These are phyloP conservation scores for Anhinga rufa DNA, from an alignment of 2,113 vertebrate genomes.

Conservation along the genomic window DNA sequence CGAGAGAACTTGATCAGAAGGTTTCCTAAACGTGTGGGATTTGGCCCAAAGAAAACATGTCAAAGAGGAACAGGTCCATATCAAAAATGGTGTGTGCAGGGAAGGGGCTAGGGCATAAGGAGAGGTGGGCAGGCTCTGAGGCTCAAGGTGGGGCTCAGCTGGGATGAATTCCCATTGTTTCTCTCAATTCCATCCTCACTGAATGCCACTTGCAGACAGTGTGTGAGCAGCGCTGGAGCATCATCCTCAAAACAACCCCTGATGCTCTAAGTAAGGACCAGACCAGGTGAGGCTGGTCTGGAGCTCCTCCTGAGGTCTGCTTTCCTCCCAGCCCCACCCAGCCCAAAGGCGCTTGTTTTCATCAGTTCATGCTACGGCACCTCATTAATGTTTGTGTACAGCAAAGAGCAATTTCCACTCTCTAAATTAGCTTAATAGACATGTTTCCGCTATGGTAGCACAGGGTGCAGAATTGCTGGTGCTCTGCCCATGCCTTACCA, in stretches of 20 bases:
- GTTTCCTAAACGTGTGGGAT: neutral
- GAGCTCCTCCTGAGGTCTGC: neutral
- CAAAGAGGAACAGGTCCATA: neutral
- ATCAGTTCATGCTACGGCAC: neutral
- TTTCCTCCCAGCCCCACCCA: neutral
- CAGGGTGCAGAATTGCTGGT: neutral
- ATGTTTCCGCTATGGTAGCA: neutral
- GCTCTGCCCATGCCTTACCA: neutral
- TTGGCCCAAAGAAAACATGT: neutral
- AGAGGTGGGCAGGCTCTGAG: neutral
- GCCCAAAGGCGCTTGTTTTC: neutral
- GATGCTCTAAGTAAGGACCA: neutral
- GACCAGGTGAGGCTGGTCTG: neutral
- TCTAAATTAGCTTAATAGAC: neutral
- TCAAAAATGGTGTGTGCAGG: neutral
- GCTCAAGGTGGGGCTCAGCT: neutral
- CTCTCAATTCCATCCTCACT: neutral
- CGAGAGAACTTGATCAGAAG: neutral
- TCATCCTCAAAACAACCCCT: neutral
- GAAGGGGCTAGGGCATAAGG: neutral
- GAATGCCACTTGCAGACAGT: accelerated
- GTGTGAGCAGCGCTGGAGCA: neutral
- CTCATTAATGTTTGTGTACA: neutral
- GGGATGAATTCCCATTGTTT: neutral
- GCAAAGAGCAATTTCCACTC: neutral